Conservation (phyloP, 2,113 vertebrate genomes). For the Myotis brandtii region DNA sequence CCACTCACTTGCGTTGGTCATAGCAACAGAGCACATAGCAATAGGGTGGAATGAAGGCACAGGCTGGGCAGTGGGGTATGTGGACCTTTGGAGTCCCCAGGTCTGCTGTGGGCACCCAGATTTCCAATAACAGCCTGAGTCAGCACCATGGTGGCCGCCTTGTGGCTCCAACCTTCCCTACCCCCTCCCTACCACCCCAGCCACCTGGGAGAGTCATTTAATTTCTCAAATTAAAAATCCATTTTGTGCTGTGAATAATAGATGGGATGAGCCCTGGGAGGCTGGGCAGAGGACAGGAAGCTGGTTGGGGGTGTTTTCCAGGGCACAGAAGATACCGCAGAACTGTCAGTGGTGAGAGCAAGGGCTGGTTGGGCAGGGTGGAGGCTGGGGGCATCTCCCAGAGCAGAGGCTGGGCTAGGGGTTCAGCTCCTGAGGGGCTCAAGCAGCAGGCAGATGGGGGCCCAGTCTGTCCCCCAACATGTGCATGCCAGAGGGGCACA, state of each 20-base stretch:
- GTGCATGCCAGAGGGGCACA: background rate
- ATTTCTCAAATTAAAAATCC: slow-evolving; percentile 85
- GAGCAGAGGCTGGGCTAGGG: no score
- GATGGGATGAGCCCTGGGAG: slow-evolving; percentile 61
- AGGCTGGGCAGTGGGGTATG: background rate
- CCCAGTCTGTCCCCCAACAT: background rate
- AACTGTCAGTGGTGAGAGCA: no score
- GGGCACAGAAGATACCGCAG: background rate
- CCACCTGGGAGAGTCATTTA: slow-evolving; percentile 79
- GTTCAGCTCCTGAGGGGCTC: background rate
- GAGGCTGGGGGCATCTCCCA: background rate
- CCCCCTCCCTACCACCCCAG: background rate
- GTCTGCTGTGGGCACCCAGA: background rate
- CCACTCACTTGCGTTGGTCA: background rate
- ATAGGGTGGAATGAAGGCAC: background rate
- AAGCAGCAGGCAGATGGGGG: background rate
- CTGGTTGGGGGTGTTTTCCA: background rate
- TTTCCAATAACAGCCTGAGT: slow-evolving; percentile 28
- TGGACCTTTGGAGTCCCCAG: background rate
- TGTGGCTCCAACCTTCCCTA: background rate
- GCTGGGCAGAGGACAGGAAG: background rate
- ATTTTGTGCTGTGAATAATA: slow-evolving; percentile 81
- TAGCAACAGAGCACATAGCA: background rate
- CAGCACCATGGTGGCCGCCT: background rate
- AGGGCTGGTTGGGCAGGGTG: background rate